Percentiles rank a stretch among this genome's conserved stretches.
Conservation (phyloP, 2,888 invertebrate species). For the Gnatocerus cornutus region DNA sequence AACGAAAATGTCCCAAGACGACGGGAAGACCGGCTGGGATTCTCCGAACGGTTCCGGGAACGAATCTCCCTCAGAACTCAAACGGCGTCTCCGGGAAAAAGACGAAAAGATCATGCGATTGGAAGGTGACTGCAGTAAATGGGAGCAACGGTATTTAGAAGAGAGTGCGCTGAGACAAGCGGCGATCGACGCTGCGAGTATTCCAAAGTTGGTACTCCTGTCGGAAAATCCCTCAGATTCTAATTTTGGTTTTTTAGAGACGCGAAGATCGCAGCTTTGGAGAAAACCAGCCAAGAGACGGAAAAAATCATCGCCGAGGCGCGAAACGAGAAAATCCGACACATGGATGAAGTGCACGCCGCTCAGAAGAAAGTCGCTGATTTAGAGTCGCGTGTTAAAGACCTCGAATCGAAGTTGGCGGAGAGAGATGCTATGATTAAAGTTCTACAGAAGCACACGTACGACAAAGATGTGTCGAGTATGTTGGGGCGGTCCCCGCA, state of each 20-base stretch:
- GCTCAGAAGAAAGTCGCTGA: conserved; percentile 91
- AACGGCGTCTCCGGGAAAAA: conserved; percentile 78
- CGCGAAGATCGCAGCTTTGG: conserved; percentile 88
- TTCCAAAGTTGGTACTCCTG: conserved; percentile 76
- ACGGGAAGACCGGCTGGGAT: conserved; percentile 66
- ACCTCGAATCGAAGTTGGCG: conserved; percentile 89
- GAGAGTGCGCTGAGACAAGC: conserved; percentile 87
- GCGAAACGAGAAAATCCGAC: conserved; percentile 87
- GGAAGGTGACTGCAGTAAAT: conserved; percentile 87
- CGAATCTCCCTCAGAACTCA: conserved; percentile 77
- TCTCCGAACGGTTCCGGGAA: conserved; percentile 69
- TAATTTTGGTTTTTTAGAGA: conserved; percentile 74
- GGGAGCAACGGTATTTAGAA: conserved; percentile 90
- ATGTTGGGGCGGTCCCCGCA: conserved; percentile 72
- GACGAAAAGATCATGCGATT: conserved; percentile 82
- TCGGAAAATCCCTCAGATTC: conserved; percentile 2
- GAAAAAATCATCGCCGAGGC: conserved; percentile 91
- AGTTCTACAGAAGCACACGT: conserved; percentile 87
- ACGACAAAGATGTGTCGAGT: conserved; percentile 79
- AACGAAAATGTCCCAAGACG: conserved; percentile 66
- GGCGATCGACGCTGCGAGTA: conserved; percentile 86
- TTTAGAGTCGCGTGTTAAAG: conserved; percentile 88
- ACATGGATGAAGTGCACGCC: conserved; percentile 91
- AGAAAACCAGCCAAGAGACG: conserved; percentile 87
- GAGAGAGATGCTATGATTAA: conserved; percentile 94